Evolutionary conservation across 1,140 invertebrate species (phyloP).

Genomic region (Rhagoletis pomonella): DNA sequence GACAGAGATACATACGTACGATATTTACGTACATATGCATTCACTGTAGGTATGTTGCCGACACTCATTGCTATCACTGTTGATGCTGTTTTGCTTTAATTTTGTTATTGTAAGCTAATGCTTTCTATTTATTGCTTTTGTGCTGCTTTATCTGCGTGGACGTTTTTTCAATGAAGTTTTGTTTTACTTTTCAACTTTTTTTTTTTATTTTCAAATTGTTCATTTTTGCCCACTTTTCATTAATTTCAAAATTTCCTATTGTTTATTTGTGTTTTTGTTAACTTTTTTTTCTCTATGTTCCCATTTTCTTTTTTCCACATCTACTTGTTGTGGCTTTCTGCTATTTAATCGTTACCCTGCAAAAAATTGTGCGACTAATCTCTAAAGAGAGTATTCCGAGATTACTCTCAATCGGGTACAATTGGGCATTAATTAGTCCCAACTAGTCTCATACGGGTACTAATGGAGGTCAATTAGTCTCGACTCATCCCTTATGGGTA

Average conservation of each 20-base stretch:
- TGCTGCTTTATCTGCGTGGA: background rate
- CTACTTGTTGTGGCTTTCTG: background rate
- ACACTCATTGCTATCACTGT: background rate
- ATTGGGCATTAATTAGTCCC: too few relatives aligned
- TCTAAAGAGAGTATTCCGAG: too few relatives aligned
- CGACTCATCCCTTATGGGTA: too few relatives aligned
- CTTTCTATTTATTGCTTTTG: background rate
- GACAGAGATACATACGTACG: too few relatives aligned
- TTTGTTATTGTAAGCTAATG: conserved; percentile 10
- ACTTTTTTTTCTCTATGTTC: background rate
- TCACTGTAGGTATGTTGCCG: background rate
- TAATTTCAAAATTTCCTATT: background rate
- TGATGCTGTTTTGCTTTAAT: background rate
- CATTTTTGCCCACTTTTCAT: conserved; percentile 37
- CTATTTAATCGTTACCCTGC: background rate
- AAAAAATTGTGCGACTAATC: too few relatives aligned
- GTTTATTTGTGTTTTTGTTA: background rate
- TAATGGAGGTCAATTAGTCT: too few relatives aligned
- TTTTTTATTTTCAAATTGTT: background rate
- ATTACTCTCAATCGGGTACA: too few relatives aligned
- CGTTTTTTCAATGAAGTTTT: background rate
- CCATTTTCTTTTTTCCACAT: background rate
- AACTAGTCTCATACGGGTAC: too few relatives aligned
- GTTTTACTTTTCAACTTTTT: background rate
- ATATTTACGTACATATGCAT: background rate